A percentile compares a stretch with the other conserved stretches of the same genome.
Evolutionary conservation across 2,888 invertebrate genomes (phyloP).

Genomic region (Mimumesa dahlbomi): DNA sequence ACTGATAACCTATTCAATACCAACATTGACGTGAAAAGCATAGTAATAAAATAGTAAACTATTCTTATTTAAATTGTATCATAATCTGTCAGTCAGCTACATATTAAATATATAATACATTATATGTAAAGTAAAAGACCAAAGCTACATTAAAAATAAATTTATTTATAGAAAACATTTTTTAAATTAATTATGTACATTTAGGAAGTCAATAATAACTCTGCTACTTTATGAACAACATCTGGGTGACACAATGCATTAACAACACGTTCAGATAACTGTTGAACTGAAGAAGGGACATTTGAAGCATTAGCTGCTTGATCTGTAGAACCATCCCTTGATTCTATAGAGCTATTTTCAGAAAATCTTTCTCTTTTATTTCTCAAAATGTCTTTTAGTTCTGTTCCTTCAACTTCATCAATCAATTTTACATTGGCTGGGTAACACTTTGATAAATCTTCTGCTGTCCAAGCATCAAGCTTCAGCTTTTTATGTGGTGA

Average conservation of each 20-base stretch:
- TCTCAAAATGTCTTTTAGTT: constrained; percentile 61
- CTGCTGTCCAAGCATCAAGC: constrained; percentile 48
- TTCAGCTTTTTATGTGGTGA: constrained; percentile 24
- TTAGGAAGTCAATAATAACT: constrained; percentile 62
- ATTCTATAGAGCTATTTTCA: constrained; percentile 16
- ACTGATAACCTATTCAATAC: too few relatives aligned
- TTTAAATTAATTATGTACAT: neutral
- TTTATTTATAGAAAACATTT: neutral
- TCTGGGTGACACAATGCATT: constrained; percentile 85
- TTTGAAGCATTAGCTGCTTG: neutral
- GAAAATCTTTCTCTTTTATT: constrained; percentile 62
- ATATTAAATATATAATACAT: neutral
- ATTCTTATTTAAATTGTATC: too few relatives aligned
- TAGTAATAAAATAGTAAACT: too few relatives aligned
- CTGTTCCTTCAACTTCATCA: constrained; percentile 45
- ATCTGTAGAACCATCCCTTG: constrained; percentile 3
- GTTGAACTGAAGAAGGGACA: constrained; percentile 2
- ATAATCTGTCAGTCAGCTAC: too few relatives aligned
- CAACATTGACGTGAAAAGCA: too few relatives aligned
- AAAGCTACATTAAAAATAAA: neutral
- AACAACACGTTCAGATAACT: constrained; percentile 81
- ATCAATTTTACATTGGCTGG: constrained; percentile 54
- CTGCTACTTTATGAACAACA: constrained; percentile 81
- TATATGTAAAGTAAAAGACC: neutral
- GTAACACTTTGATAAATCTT: constrained; percentile 62